A percentile compares a stretch with the other conserved stretches of the same genome.
phyloP scores from a whole-genome alignment of 2,797 vertebrate species.

The Ctenopoma kingsleyae region DNA sequence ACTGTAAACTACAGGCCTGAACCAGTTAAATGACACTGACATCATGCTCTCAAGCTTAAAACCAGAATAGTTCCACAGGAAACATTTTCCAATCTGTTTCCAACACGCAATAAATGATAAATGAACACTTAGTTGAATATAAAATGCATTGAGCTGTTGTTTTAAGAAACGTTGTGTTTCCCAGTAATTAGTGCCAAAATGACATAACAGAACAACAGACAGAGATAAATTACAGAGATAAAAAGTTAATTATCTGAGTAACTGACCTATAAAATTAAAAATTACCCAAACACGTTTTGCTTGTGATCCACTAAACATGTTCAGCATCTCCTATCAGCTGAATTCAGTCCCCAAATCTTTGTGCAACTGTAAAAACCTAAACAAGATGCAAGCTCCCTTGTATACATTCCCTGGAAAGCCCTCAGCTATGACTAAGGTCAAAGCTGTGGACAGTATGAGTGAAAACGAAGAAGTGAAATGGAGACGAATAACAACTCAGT shows the following conservation, averaged over 20 bases:
- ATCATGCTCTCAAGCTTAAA: not conserved
- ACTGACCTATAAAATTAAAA: too few species aligned
- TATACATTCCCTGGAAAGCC: slow-evolving; percentile 40
- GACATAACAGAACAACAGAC: too few species aligned
- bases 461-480: slow-evolving; percentile 36
- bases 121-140: too few species aligned
- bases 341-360: not conserved
- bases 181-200: too few species aligned
- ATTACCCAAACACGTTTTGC: not conserved
- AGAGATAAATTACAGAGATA: too few species aligned
- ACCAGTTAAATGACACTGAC: not conserved
- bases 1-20: not conserved
- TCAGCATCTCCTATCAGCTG: not conserved
- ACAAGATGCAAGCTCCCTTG: not conserved
- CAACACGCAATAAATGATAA: too few species aligned
- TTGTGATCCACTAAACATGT: not conserved
- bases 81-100: too few species aligned
- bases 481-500: slow-evolving; percentile 40
- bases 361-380: not conserved
- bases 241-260: too few species aligned
- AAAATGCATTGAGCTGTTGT: too few species aligned
- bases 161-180: too few species aligned
- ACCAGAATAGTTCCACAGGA: too few species aligned
- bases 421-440: slow-evolving; percentile 26
- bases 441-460: slow-evolving; percentile 27